Base-by-base conservation (phyloP, 2,797 vertebrate genomes). In the Ctenopoma kingsleyae region DNA sequence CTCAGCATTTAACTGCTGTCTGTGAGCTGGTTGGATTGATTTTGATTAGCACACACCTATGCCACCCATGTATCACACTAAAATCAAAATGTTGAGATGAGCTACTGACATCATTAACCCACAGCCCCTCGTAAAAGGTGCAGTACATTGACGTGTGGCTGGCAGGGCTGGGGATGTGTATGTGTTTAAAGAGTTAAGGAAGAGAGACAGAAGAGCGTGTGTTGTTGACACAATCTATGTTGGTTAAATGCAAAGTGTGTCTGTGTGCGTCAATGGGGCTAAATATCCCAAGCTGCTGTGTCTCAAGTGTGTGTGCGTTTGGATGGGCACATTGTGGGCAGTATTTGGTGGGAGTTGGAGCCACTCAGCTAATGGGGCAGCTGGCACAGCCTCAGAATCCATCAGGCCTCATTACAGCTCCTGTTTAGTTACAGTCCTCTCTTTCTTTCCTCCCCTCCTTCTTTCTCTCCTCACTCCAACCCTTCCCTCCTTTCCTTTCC, bases 291-390 rank as follows among this genome's bases (percentile, higher is more conserved):
- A 74, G 69, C 69, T 81, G 79, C 55, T 48, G 35, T 55, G 57
- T 68, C 59, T 43, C 48, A 47, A 17, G 43, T 49, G 64, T 75
- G 69, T 82, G 78, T 65, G 83, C 44, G 48, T 49, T 17, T 49
- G 38, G 53, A 55, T 70, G 60, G 86, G 85, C 73, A 82, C 67
- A 78, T 58, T 65, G 81, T 80, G 76, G 79, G 80, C 85, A 80
- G 66, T 6, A 3, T 55, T 82, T 66, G 19, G 15, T 76, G 71
- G 78, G 71, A 61, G 60, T 80, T 35, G 67, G 89, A 90, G 88
- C 86, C 90, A 94, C 92, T 94, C 92, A 92, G 84, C 91, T 94
- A 95, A 94, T 94, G 91, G 90, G 83, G 75, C 87, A 86, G 88
- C 91, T 95, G 93, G 94, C 93, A 93, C 61, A 25, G 82, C 74